phyloP scores from a whole-genome alignment of 1,140 invertebrate genomes.

The Drosophila neocordata region DNA sequence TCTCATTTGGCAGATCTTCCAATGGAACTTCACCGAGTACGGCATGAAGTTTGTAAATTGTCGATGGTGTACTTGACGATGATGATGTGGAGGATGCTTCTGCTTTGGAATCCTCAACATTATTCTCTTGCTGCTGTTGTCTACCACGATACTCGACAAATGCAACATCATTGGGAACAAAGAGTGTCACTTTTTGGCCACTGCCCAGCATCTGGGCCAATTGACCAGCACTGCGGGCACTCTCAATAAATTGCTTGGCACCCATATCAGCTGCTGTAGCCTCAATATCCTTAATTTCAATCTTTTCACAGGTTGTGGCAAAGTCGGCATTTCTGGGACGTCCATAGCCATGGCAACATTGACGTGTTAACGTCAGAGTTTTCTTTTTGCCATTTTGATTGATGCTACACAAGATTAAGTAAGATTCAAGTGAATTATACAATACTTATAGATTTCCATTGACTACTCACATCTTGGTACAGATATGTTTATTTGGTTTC shows the following conservation, averaged over 20 bases:
- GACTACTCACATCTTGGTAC: constrained; percentile 84
- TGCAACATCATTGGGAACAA: constrained; percentile 85
- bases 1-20: constrained; percentile 83
- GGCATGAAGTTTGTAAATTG: constrained; percentile 82
- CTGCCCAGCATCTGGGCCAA: constrained; percentile 83
- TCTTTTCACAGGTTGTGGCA: constrained; percentile 83
- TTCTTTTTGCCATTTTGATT: constrained; percentile 85
- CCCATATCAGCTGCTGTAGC: constrained; percentile 84
- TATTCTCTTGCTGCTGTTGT: constrained; percentile 70
- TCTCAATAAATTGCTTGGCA: constrained; percentile 84
- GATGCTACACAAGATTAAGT: constrained; percentile 73
- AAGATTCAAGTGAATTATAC: constrained; percentile 7
- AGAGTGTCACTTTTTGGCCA: constrained; percentile 83
- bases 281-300: constrained; percentile 83
- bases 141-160: constrained; percentile 83
- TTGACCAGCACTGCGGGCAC: constrained; percentile 83
- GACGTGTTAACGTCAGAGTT: constrained; percentile 85
- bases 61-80: constrained; percentile 15
- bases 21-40: constrained; percentile 83
- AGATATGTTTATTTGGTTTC: constrained; percentile 85
- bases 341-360: constrained; percentile 86
- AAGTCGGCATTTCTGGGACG: constrained; percentile 82
- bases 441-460: constrained; percentile 20
- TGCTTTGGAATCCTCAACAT: constrained; percentile 64
- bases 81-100: constrained; percentile 36